Evolutionary conservation across 2,113 vertebrate genomes (phyloP).

Genomic region (Eretmochelys imbricata): DNA sequence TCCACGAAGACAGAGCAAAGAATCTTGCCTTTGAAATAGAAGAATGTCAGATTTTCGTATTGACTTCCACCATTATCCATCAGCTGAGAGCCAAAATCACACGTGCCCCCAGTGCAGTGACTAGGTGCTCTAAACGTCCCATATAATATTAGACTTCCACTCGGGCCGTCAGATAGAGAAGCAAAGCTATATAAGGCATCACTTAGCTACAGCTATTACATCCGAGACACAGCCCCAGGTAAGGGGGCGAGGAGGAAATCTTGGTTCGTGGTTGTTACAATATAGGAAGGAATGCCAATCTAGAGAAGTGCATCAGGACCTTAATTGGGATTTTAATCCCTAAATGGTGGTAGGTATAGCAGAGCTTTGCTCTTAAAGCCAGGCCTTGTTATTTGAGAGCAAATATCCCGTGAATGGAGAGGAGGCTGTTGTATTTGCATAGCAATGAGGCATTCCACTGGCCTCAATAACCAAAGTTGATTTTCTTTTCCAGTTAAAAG

Average conservation of each 20-base stretch:
- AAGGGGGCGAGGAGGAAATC: neutral
- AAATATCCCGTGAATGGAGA: neutral
- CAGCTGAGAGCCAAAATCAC: neutral
- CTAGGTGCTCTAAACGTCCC: neutral
- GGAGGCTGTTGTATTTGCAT: neutral
- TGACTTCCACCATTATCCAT: neutral
- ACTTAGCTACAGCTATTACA: neutral
- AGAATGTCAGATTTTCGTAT: too few species aligned
- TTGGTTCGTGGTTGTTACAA: neutral
- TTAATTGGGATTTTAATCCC: constrained; percentile 52
- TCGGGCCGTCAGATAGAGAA: neutral
- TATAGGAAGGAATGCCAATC: neutral
- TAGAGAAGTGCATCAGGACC: constrained; percentile 25
- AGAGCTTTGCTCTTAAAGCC: neutral
- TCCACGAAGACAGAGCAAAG: neutral
- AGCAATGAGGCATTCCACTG: neutral
- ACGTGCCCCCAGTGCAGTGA: neutral
- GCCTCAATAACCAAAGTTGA: constrained; percentile 9
- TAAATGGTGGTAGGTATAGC: constrained; percentile 26
- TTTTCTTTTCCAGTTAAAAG: constrained; percentile 62
- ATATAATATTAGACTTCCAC: neutral
- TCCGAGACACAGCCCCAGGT: neutral
- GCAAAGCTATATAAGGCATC: neutral
- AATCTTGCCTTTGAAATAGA: too few species aligned
- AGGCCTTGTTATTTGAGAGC: constrained; percentile 8